Conservation (phyloP, 2,888 invertebrate genomes). For the Fragum fragum region DNA sequence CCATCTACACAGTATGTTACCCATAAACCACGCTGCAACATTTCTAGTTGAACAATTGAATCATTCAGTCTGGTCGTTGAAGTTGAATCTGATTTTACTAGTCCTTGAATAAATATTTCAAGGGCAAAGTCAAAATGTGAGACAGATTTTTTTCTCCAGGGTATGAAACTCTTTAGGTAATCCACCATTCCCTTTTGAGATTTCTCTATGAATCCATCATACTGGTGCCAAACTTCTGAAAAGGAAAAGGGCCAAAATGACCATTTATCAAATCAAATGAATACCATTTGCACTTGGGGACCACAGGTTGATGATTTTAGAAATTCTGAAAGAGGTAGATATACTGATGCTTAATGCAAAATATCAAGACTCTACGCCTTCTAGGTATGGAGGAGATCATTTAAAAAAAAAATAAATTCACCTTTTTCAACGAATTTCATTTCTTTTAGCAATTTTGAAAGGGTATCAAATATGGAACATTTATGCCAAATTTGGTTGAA, state of each 20-base stretch:
- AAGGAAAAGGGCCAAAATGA: not conserved
- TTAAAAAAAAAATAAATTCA: too few relatives aligned
- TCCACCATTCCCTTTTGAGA: conserved; percentile 33
- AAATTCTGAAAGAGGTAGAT: too few relatives aligned
- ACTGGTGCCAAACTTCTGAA: conserved; percentile 53
- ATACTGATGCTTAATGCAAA: too few relatives aligned
- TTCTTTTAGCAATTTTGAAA: too few relatives aligned
- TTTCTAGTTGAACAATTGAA: conserved; percentile 8
- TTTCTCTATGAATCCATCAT: conserved; percentile 51
- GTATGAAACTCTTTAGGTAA: not conserved
- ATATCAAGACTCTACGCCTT: too few relatives aligned
- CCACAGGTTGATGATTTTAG: too few relatives aligned
- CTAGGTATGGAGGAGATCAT: too few relatives aligned
- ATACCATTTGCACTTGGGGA: too few relatives aligned
- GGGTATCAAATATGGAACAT: too few relatives aligned
- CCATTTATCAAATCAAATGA: too few relatives aligned
- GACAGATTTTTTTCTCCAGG: not conserved
- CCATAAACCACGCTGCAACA: conserved; percentile 7
- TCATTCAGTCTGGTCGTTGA: not conserved
- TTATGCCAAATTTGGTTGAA: too few relatives aligned
- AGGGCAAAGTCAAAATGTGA: conserved; percentile 33
- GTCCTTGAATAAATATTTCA: conserved; percentile 13
- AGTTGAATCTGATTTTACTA: not conserved
- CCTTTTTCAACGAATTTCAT: too few relatives aligned
- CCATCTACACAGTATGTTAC: conserved; percentile 37